Base-by-base conservation (phyloP, 53 echinoderm and acorn worm genomes). In the Arbacia lixula region DNA sequence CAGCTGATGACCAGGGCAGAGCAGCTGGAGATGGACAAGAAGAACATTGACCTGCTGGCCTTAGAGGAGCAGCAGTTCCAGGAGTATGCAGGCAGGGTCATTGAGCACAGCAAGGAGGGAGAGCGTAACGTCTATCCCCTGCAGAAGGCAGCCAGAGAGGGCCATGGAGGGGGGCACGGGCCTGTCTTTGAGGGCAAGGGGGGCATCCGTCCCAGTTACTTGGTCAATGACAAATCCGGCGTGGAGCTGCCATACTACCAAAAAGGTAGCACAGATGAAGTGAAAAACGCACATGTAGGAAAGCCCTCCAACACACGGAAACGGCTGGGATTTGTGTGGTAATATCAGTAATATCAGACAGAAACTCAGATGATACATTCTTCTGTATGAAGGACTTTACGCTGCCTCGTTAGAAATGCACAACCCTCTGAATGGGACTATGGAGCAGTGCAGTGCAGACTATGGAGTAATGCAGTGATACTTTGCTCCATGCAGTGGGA, bases 171-270 rank as follows among this genome's bases (percentile, higher is more conserved):
- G 2, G 97, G 97, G 8, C 82, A 85, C 11, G 97, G 97, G 27
- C 97, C 97, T 4, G 94, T 96, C 53, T 96, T 94, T 84, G 97
- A 96, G 36, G 97, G 97, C 3, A 96, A 94, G 75, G 97, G 97
- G 10, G 97, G 97, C 27, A 89, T 96, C 61, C 63, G 97, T 10
- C 97, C 97, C 6, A 96, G 97, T 66, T 96, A 96, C 64, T 68
- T 96, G 30, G 90, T 91, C 52, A 85, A 96, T 12, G 97, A 96
- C 67, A 85, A 90, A 26, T 50, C 76, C 12, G 97, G 90, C 1
- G 94, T 96, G 6, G 97, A 96, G 53, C 67, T 96, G 51, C 97
- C 97, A 14, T 88, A 91, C 61, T 96, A 96, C 69, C 97, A 96
- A 61, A 84, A 85, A 12, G 94, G 77, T 22, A 87, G 90, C 77